These are phyloP conservation scores for Apeira syringaria DNA, from an alignment of 2,888 invertebrate genomes.

Conservation along the genomic window DNA sequence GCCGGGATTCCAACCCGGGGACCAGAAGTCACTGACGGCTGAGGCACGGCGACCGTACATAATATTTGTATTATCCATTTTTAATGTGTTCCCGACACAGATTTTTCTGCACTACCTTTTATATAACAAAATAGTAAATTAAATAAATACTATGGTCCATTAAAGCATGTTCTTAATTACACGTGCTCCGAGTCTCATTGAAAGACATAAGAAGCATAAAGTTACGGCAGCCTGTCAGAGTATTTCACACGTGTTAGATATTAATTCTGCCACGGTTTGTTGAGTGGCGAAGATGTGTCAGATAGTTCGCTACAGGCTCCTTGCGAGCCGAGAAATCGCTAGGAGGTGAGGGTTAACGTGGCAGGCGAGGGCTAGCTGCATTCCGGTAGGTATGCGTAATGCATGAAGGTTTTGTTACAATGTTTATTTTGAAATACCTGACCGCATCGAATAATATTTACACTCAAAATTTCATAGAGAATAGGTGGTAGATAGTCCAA, in stretches of 20 bases:
- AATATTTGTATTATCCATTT: no score
- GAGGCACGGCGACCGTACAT: no score
- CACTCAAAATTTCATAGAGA: no score
- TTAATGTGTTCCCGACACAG: no score
- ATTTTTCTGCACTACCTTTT: no score
- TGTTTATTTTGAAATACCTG: no score
- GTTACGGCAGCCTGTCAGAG: slow-evolving; percentile 23
- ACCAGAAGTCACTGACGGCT: no score
- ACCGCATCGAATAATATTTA: no score
- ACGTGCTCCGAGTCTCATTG: not conserved
- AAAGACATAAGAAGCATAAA: not conserved
- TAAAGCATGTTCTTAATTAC: not conserved
- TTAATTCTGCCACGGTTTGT: slow-evolving; percentile 40
- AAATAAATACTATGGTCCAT: no score
- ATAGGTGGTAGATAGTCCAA: no score
- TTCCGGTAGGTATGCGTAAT: slow-evolving; percentile 1
- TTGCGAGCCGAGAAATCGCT: slow-evolving; percentile 14
- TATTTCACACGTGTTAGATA: slow-evolving; percentile 34
- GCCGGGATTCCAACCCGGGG: no score
- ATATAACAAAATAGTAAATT: no score
- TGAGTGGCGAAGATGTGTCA: slow-evolving; percentile 34
- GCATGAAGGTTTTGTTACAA: not conserved
- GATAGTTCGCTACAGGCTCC: slow-evolving; percentile 23
- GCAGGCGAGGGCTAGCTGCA: slow-evolving; percentile 1
- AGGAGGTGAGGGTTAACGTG: slow-evolving; percentile 17